Base-by-base conservation (phyloP, 2,888 invertebrate species). In the Drosophila ezoana region DNA sequence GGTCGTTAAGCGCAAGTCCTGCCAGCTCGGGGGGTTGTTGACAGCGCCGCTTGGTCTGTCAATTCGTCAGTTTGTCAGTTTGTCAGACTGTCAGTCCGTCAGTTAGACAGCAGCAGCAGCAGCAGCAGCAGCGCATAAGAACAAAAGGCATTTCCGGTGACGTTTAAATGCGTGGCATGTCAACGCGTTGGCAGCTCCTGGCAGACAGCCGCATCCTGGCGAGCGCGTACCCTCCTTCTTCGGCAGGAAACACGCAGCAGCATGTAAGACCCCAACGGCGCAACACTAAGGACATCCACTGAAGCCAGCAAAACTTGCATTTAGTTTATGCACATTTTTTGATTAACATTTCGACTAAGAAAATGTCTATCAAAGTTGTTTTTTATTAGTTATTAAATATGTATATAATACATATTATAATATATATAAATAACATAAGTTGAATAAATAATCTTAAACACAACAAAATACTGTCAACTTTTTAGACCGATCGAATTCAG, bases 141-240 rank as follows among this genome's bases (percentile, higher is more conserved):
- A 89, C 90, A 90, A 90, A 78, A 80, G 72, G 88, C 78, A 87
- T 83, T 89, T 90, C 90, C 90, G 89, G 89, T 81, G 80, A 85
- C 81, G 82, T 80, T 89, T 84, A 89, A 85, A 87, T 85, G 85
- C 85, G 89, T 85, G 72, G 84, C 89, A 84, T 87, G 87, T 85
- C 85, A 87, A 77, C 71, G 73, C 72, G 70, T 45, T 77, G 79
- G 76, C 79, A 83, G 86, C 76, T 77, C 47, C 75, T 79, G 80
- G 77, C 83, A 88, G 83, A 83, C 88, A 83, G 86, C 77, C 61
- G 83, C 78, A 83, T 83, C 83, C 83, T 83, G 88, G 77, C 54
- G 65, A 60, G 66, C 72, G 48, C n/a, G 58, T 72, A 13, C 32
- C 18, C 68, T 71, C 66, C 23, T 81, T 64, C 61, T 64, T 35